Base-by-base conservation (phyloP, 2,888 invertebrate genomes). In the Hanleya hanleyi region DNA sequence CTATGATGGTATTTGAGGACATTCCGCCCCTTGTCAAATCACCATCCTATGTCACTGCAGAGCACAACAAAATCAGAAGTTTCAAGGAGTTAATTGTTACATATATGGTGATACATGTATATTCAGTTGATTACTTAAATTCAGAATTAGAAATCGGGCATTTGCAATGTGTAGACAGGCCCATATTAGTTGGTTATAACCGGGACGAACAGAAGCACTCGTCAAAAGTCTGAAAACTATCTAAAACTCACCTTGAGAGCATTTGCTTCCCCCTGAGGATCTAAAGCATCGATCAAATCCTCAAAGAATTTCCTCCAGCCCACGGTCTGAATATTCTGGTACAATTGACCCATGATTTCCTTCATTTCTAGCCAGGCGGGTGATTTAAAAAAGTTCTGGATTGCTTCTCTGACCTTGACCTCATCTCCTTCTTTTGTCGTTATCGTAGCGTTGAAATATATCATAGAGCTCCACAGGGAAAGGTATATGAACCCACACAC, bases 231-330 rank as follows among this genome's bases (percentile, higher is more conserved):
- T 41, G 41, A 41, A 41, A 9, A 12, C 41, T 9, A 41, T 41
- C 9, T 12, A 41, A 41, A 41, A 41, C 9, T 57, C 74, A 89
- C 90, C 83, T 83, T 84, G 57, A 84, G 86, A 15, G 98, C 96
- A 90, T 97, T 96, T 77, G 95, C 94, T 89, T 97, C 97, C 0
- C 97, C 98, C 82, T 95, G 94, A 0, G 96, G 96, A 91, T 98
- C 98, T 5, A 96, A 93, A 15, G 96, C 92, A 77, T 96, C 95
- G 7, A 96, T 93, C 32, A 97, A 92, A 88, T 96, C 95, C 82
- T 95, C 94, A 95, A 96, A 97, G 0, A 96, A 94, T 84, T 95
- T 95, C 86, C 93, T 93, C 95, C 95, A 97, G 73, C 98, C 98
- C 87, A 97, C 95, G 82, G 95, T 94, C 86, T 94, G 94, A 0